Evolutionary conservation across 2,888 invertebrate species (phyloP).

Genomic region (Byasa hedistus): DNA sequence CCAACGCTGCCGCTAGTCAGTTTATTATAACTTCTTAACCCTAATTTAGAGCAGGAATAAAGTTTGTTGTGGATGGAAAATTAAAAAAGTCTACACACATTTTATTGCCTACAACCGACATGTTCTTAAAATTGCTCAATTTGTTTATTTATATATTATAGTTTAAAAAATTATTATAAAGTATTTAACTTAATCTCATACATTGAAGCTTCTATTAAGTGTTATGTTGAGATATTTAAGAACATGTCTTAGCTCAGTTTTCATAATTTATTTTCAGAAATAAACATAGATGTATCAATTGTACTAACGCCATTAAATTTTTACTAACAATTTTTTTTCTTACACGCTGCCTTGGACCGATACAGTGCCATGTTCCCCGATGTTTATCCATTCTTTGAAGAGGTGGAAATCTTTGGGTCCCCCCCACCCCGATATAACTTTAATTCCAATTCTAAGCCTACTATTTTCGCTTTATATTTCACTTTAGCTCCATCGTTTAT

Average conservation of each 20-base stretch:
- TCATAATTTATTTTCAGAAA: too few species aligned
- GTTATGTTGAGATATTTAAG: too few species aligned
- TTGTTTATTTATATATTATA: too few species aligned
- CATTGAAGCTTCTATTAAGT: too few species aligned
- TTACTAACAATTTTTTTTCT: slow-evolving; percentile 34
- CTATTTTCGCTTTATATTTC: slow-evolving; percentile 14
- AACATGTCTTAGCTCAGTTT: too few species aligned
- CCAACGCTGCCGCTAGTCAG: slow-evolving; percentile 90
- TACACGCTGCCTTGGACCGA: slow-evolving; percentile 60
- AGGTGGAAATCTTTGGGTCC: slow-evolving; percentile 58
- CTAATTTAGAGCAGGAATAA: background rate
- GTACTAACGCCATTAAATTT: slow-evolving; percentile 1
- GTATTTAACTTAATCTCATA: too few species aligned
- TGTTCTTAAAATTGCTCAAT: too few species aligned
- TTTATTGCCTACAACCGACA: too few species aligned
- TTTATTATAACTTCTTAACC: background rate
- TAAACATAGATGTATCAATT: too few species aligned
- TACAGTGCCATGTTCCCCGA: slow-evolving; percentile 61
- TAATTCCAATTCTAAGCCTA: slow-evolving; percentile 39
- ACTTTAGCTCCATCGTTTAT: slow-evolving; percentile 29
- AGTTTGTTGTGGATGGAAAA: background rate
- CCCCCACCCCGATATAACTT: slow-evolving; percentile 65
- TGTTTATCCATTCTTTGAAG: slow-evolving; percentile 64
- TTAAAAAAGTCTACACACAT: too few species aligned
- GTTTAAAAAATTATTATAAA: too few species aligned